These are phyloP conservation scores for Eulemur rubriventer DNA, from an alignment of 2,797 vertebrate species.

Conservation along the genomic window DNA sequence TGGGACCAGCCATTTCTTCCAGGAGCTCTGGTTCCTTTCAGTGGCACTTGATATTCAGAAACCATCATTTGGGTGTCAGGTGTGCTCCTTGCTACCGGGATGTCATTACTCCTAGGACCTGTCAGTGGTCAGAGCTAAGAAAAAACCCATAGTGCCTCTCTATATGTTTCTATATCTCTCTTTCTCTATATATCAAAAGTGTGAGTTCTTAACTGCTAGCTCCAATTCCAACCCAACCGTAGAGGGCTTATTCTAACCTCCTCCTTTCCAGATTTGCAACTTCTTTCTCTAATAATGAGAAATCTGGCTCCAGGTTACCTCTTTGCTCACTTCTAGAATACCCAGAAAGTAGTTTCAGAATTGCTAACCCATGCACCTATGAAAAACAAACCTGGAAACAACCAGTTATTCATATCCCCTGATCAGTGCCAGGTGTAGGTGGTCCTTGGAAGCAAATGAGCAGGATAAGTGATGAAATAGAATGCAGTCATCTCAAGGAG, in stretches of 20 bases:
- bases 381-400: conserved; percentile 24
- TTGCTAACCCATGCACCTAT: neutral
- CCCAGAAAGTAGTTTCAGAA: conserved; percentile 19
- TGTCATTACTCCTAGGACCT: neutral
- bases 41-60: neutral
- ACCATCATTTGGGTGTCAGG: neutral
- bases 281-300: neutral
- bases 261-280: neutral
- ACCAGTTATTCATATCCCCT: neutral
- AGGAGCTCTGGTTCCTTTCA: neutral
- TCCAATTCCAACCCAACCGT: neutral
- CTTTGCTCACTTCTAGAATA: neutral
- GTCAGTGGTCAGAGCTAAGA: neutral
- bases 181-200: neutral
- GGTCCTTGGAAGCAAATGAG: neutral
- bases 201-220: neutral
- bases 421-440: neutral
- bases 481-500: neutral
- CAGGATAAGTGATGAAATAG: neutral
- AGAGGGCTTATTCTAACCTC: neutral
- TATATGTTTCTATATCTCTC: neutral
- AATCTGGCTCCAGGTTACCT: conserved; percentile 19
- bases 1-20: neutral
- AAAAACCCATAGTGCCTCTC: neutral
- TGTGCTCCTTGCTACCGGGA: neutral